These are phyloP conservation scores for Crotalus horridus DNA, from an alignment of 2,113 vertebrate genomes.

Conservation along the genomic window DNA sequence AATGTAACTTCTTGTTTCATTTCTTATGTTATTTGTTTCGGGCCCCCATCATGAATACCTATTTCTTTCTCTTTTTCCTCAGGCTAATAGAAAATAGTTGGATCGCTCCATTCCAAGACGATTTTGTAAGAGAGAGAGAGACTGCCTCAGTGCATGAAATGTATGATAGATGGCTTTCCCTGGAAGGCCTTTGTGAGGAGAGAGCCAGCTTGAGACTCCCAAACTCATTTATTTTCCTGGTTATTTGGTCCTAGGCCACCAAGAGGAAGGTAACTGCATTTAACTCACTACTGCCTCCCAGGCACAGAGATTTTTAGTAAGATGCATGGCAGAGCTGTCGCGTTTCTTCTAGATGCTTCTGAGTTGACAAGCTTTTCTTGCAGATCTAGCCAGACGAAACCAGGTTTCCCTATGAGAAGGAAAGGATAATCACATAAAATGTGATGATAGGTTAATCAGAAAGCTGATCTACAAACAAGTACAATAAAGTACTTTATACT, in stretches of 20 bases:
- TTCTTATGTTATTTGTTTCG: not conserved
- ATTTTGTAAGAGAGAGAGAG: not conserved
- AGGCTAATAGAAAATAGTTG: not conserved
- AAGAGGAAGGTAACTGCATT: slow-evolving; percentile 4
- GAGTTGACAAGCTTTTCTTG: not conserved
- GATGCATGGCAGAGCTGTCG: not conserved
- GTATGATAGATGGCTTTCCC: not conserved
- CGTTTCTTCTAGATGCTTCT: not conserved
- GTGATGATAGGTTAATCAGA: too few species aligned
- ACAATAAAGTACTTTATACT: not conserved
- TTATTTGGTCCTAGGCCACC: slow-evolving; percentile 3
- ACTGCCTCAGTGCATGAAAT: not conserved
- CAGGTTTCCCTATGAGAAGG: not conserved
- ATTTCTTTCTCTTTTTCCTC: not conserved
- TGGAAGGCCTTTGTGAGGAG: not conserved
- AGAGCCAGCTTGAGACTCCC: not conserved
- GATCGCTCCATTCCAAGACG: not conserved
- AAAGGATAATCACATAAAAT: not conserved
- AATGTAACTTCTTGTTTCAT: not conserved
- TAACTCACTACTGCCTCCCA: slow-evolving; percentile 2
- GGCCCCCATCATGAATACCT: not conserved
- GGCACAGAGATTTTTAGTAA: not conserved
- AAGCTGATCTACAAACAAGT: not conserved
- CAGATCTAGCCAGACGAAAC: not conserved
- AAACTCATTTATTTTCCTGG: slow-evolving; percentile 17